Evolutionary conservation across 2,888 invertebrate species (phyloP), one percentile per base, ranked within the genome.

Genomic region (Apotomis turbidana): DNA sequence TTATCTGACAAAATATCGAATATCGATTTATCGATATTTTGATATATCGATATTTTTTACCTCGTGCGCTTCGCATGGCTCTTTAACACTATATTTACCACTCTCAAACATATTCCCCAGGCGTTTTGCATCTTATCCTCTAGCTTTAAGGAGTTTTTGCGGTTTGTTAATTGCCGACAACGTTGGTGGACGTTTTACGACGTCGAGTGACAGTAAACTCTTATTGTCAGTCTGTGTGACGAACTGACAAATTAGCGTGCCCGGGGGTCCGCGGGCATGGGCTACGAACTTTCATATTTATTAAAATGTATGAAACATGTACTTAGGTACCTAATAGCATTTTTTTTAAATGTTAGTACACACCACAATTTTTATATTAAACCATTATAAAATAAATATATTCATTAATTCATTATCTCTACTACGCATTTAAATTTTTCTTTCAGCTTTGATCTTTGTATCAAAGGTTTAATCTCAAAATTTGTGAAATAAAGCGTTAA

Each of bases 201-300:
- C 87, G 83, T 80, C 83, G 83, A 81, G 88, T 87, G 90, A 90
- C 90, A 86, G 83, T 87, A 87, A 89, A 88, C 80, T 80, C 83
- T 83, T 89, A 91, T 92, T 93, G 92, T 92, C 93, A 91, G 91
- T 90, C 84, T 79, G 83, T 91, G 91, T 92, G 84, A 83, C 92
- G 89, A 92, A 93, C 85, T 82, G 88, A 91, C 90, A 93, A 93
- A 93, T 93, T 87, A 81, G 77, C 90, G 82, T 83, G 86, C 86
- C 79, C 87, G 88, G 88, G 84, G 91, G 89, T 89, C 89, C 76
- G 70, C 60, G 81, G 71, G 85, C 81, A 82, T 67, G 75, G 78
- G 76, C 51, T 71, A 70, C 75, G 80, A 75, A 74, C 75, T 68
- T 68, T 61, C 74, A 71, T 73, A 73, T 46, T 44, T 41, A 41